Base-by-base conservation (phyloP, 2,113 vertebrate species). In the Coregonus clupeaformis region DNA sequence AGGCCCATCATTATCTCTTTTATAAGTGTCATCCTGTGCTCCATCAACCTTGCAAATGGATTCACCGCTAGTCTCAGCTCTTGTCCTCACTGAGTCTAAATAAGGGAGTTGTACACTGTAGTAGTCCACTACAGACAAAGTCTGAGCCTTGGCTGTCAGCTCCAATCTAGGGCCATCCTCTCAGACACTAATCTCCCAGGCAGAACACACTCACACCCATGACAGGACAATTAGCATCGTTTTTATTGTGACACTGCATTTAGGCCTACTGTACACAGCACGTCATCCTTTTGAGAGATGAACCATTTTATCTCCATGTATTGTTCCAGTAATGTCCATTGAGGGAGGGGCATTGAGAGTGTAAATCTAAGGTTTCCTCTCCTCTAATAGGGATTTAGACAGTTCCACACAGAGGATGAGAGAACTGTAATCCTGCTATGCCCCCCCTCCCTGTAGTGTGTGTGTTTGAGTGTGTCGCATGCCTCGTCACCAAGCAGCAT, bases 131-230 rank as follows among this genome's bases (percentile, higher is more conserved):
- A 11, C 18, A 49, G 49, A 42, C 65, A 65, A 57, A 45, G 32
- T 6, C 55, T 30, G 30, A 24, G 68, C 68, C 25, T 49, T 20
- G 52, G 47, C 4, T 63, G 52, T 79, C 74, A 73, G 27, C 20
- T 79, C 64, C 36, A 42, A 45, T 79, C 69, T 77, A 22, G 68
- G 18, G 25, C 13, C 24, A 63, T 68, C 70, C 65, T 42, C 69
- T 20, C 57, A 29, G 69, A 71, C 49, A 32, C 57, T 60, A 71
- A 71, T 71, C 59, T 76, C 25, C 52, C 20, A 30, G 68, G 72
- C 73, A 69, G 29, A 20, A 22, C n/a, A 60, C 57, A 60, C 57
- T n/a, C 73, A 74, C 69, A 64, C 47, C 11, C 60, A 52, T 45
- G 29, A 42, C 47, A 27, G 49, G 72, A 36, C 42, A 70, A 71